Base-by-base conservation (phyloP, 2,888 invertebrate genomes). In the Blera fallax region DNA sequence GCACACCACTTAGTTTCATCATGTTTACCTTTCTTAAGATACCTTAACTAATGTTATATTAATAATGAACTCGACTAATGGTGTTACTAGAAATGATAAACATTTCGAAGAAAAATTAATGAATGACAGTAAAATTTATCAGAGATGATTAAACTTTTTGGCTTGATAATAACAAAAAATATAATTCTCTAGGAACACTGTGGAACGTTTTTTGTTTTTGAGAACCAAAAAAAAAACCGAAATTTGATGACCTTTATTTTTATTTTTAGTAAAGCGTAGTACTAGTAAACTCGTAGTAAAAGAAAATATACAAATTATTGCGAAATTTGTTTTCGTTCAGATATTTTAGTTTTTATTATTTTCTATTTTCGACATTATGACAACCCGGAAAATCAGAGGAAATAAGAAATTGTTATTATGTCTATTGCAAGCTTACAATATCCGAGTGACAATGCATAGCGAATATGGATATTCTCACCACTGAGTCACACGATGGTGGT, bases 81-180 rank as follows among this genome's bases (percentile, higher is more conserved):
- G 64, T 64, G 62, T 62, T 40, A 62, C 43, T 62, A 27, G 43
- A 27, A 24, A 27, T 27, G 43, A 45, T 62, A 62, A 27, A 27
- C 48, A 16, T 4, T 64, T 64, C 48, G 16, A 11, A 11, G 45
- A 14, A 64, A n/a, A 64, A 64, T 48, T 64, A 48, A 64, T 64
- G 64, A 64, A 48, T 48, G 48, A 1, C 48, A 45, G 45, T 45
- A 18, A 45, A 45, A 24, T 16, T 43, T 62, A 62, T 62, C 29
- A 27, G 16, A 27, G 2, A 24, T 24, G 60, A 60, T n/a, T 29
- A 62, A 11, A 16, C 27, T 18, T 34, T 43, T 43, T 43, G 6
- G 2, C 43, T 27, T 27, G 11, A 6, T 27, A 27, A 52, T 52
- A 52, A 27, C 10, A n/a, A 14, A 52, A 7, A 2, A 48, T 21